Percentiles rank a stretch among this genome's conserved stretches.
Conservation (phyloP, 2,113 vertebrate genomes). For the Anhinga rufa region DNA sequence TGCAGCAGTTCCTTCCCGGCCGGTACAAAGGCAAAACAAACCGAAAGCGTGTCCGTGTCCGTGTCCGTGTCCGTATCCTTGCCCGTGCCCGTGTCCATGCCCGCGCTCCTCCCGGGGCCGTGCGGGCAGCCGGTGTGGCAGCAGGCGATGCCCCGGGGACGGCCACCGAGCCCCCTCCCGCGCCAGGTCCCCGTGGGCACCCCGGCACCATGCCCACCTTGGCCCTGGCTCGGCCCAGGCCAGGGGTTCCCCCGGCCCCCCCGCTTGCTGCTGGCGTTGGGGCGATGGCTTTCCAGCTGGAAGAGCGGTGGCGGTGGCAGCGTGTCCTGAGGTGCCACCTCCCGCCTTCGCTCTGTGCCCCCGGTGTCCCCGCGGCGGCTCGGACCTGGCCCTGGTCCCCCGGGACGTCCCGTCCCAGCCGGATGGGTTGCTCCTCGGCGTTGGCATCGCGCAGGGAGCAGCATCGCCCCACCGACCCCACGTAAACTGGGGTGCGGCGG, state of each 20-base stretch:
- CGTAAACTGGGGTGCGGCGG: fast-evolving
- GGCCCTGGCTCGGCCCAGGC: not conserved
- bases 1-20: constrained; percentile 64
- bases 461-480: not conserved
- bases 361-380: not conserved
- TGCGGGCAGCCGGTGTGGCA: not conserved
- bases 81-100: not conserved
- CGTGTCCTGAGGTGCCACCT: not conserved
- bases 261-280: not conserved
- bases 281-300: constrained; percentile 19
- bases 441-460: not conserved
- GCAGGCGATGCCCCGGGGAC: not conserved
- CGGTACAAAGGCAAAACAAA: constrained; percentile 59
- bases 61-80: not conserved
- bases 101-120: not conserved
- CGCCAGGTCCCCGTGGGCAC: not conserved
- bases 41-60: constrained; percentile 20
- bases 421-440: not conserved
- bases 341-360: not conserved
- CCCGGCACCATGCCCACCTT: not conserved
- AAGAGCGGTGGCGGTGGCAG: not conserved
- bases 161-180: not conserved
- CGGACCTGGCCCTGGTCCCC: not conserved
- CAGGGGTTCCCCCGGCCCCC: not conserved
- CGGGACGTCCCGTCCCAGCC: not conserved